Conservation (phyloP, 2,797 vertebrate genomes). For the Rhincodon typus region DNA sequence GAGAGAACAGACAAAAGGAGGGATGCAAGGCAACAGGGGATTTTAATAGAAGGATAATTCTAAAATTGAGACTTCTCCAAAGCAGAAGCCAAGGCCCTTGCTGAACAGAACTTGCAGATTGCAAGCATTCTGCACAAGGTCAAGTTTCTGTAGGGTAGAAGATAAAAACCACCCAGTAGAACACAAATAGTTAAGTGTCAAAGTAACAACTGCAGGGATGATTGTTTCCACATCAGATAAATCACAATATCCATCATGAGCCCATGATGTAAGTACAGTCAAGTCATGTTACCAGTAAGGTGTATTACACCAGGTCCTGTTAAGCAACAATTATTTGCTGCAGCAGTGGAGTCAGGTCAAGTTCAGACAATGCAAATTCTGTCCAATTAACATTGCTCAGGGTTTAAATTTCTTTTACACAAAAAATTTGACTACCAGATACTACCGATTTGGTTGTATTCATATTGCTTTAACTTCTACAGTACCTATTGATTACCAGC, state of each 20-base stretch:
- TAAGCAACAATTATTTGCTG: background rate
- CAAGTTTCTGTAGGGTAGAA: background rate
- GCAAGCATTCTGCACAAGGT: background rate
- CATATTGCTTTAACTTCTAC: background rate
- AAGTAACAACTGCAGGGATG: background rate
- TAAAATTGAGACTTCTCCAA: background rate
- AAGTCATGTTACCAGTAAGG: background rate
- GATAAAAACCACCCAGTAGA: background rate
- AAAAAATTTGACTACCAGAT: background rate
- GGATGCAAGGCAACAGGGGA: background rate
- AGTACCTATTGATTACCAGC: background rate
- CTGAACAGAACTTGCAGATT: background rate
- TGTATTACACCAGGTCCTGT: background rate
- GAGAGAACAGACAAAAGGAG: background rate
- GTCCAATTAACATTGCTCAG: background rate
- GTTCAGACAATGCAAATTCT: background rate
- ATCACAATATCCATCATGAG: background rate
- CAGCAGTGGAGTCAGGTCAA: background rate
- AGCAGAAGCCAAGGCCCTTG: background rate
- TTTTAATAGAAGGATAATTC: background rate
- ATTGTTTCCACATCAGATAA: background rate
- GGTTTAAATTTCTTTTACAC: background rate
- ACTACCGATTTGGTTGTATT: background rate
- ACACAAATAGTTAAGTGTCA: background rate
- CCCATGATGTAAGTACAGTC: background rate